phyloP scores from a whole-genome alignment of 2,888 invertebrate genomes.

The Ormia ochracea region DNA sequence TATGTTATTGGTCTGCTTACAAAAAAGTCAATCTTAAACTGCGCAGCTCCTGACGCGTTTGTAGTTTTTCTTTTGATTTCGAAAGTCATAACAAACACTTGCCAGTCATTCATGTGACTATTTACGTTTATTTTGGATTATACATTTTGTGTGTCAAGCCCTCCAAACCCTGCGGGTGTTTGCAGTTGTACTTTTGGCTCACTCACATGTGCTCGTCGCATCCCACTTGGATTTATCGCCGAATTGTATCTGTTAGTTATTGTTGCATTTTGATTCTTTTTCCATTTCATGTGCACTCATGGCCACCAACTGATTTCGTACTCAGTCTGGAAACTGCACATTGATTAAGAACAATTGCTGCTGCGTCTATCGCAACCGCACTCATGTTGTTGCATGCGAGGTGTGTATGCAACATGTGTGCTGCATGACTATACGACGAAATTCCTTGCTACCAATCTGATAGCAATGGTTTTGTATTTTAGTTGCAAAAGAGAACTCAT shows the following conservation, averaged over 20 bases:
- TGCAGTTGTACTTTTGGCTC: too few species aligned
- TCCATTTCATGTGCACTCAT: neutral
- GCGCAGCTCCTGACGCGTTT: too few species aligned
- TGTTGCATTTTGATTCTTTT: neutral
- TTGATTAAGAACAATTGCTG: constrained; percentile 9
- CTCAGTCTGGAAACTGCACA: neutral
- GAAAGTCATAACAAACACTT: too few species aligned
- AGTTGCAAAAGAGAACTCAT: neutral
- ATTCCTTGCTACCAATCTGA: neutral
- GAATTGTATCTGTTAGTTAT: neutral
- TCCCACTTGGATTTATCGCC: too few species aligned
- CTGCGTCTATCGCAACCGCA: constrained; percentile 1
- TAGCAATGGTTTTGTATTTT: neutral
- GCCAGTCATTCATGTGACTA: too few species aligned
- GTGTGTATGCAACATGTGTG: constrained; percentile 19
- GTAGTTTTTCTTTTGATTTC: too few species aligned
- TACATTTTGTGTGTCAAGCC: too few species aligned
- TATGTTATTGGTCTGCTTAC: too few species aligned
- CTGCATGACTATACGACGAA: neutral
- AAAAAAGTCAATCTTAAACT: too few species aligned
- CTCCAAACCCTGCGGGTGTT: too few species aligned
- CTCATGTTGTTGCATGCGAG: neutral
- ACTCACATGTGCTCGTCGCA: too few species aligned
- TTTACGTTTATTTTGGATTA: too few species aligned
- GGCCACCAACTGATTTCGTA: neutral